Base-by-base conservation (phyloP, 2,113 vertebrate species). In the Atractosteus spatula region DNA sequence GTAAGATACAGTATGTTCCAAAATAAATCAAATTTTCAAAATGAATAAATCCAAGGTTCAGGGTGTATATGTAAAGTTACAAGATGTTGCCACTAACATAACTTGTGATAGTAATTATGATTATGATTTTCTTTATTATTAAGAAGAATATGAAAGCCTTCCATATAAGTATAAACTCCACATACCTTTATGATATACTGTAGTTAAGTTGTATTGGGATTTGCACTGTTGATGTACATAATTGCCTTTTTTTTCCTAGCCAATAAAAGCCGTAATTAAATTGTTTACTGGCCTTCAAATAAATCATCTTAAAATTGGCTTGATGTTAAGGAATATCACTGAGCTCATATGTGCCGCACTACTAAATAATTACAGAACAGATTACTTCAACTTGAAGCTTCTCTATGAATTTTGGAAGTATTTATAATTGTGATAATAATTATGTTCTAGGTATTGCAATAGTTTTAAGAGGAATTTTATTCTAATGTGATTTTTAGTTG, bases 221-320 rank as follows among this genome's bases (percentile, higher is more conserved):
- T 10, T 51, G 47, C 10, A 7, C 47, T 51, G 5, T 51, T 51
- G 5, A 51, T 7, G 47, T 84, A 78, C 80, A 83, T 79, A 85
- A 84, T 86, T 84, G 83, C 82, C 81, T 78, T 79, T 84, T 29
- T 87, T 75, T 67, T 55, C 71, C 56, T 68, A 74, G 80, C 89
- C 82, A 78, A 89, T 89, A 82, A 84, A 84, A 80, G 78, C 66
- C 3, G 2, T 68, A 41, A 77, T 79, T 78, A 87, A 85, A 86
- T 83, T 84, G 86, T 89, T 88, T 88, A 79, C 81, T 84, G 89
- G 78, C 76, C 78, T 81, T 80, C 81, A 86, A 81, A 79, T 83
- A 88, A 90, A 89, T 89, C 76, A 85, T 81, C 84, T 81, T 62
- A 84, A 85, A 90, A 88, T 81, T 85, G 83, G 82, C 73, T 83